Evolutionary conservation across 1,140 invertebrate genomes (phyloP).

Genomic region (Helicorthomorpha holstii): DNA sequence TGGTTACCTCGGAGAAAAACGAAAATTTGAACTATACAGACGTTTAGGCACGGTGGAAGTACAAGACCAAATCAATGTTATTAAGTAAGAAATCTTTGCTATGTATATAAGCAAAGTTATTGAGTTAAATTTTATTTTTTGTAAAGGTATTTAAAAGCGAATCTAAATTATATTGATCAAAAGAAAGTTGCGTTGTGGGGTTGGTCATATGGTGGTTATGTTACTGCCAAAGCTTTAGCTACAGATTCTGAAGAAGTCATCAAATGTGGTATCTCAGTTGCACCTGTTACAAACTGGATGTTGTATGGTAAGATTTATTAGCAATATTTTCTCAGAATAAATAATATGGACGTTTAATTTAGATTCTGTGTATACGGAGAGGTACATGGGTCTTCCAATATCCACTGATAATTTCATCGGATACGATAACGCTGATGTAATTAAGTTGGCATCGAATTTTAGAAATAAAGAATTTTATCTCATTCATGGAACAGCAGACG

Average conservation of each 20-base stretch:
- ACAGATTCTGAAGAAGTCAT: conserved; percentile 37
- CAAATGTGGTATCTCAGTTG: conserved; percentile 76
- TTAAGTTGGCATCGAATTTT: conserved; percentile 54
- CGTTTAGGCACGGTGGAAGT: conserved; percentile 74
- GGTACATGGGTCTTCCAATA: conserved; percentile 80
- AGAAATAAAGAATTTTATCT: conserved; percentile 69
- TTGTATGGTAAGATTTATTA: conserved; percentile 61
- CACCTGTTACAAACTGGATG: conserved; percentile 81
- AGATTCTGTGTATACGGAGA: conserved; percentile 88
- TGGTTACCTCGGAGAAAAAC: conserved; percentile 62
- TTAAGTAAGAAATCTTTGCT: conserved; percentile 37
- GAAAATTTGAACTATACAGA: conserved; percentile 64
- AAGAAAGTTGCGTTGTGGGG: conserved; percentile 61
- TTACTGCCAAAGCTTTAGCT: conserved; percentile 60
- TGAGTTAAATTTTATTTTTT: too few species aligned
- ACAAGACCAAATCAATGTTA: conserved; percentile 64
- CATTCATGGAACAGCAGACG: conserved; percentile 75
- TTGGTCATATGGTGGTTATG: conserved; percentile 81
- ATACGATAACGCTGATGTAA: conserved; percentile 75
- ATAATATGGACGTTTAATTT: background rate
- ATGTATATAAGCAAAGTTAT: background rate
- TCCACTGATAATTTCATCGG: conserved; percentile 76
- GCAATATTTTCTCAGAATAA: too few species aligned
- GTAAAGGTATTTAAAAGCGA: conserved; percentile 44
- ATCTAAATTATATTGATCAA: conserved; percentile 53